These are phyloP conservation scores for Pachydiplax longipennis DNA, from an alignment of 2,888 invertebrate species.

Conservation along the genomic window DNA sequence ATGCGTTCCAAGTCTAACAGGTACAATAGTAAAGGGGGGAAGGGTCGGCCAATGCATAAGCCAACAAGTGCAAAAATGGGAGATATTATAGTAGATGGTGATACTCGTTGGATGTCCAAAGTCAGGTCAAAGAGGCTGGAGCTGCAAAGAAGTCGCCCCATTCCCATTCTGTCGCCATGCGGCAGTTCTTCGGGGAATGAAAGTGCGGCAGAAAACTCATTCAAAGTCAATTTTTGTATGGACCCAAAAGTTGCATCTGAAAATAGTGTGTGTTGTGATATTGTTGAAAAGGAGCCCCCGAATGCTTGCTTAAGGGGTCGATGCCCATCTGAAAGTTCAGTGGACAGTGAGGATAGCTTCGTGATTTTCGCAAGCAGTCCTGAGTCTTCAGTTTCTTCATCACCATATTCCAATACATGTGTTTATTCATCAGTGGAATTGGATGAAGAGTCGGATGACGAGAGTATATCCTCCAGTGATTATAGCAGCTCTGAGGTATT, in stretches of 20 bases:
- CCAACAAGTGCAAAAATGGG: background rate
- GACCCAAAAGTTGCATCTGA: background rate
- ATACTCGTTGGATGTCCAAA: background rate
- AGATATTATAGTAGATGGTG: background rate
- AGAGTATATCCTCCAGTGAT: background rate
- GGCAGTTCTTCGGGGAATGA: background rate
- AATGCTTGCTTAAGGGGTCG: background rate
- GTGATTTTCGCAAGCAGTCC: constrained; percentile 52
- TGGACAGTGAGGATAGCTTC: constrained; percentile 54
- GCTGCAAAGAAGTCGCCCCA: background rate
- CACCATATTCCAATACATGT: constrained; percentile 46
- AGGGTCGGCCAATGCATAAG: background rate
- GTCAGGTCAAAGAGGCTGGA: background rate
- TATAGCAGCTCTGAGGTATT: background rate
- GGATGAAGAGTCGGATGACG: background rate
- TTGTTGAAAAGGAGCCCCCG: background rate
- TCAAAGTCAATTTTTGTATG: background rate
- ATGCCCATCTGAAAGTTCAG: constrained; percentile 52
- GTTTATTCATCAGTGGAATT: background rate
- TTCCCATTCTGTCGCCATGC: background rate
- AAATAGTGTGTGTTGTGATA: background rate
- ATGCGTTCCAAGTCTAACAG: background rate
- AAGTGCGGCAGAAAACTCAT: background rate
- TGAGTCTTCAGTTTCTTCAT: constrained; percentile 39
- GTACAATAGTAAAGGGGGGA: background rate